Percentiles rank a stretch among this genome's conserved stretches.
Evolutionary conservation across 2,888 invertebrate species (phyloP).

Genomic region (Dicyrtomina minuta): DNA sequence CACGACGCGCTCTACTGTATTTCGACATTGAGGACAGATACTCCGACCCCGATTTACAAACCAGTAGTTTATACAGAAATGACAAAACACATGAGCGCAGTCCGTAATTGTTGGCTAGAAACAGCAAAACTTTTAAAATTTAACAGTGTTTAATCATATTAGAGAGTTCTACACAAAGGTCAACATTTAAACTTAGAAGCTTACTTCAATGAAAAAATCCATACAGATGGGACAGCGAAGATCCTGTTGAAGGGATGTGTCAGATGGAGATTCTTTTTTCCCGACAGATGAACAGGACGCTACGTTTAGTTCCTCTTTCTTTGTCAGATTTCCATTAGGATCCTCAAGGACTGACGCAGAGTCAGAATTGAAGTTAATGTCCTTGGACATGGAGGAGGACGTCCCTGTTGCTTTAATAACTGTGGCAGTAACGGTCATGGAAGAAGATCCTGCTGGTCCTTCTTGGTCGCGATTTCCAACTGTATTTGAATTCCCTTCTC

Average conservation of each 20-base stretch:
- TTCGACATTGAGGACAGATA: conserved; percentile 43
- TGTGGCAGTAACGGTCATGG: no score
- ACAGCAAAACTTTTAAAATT: neutral
- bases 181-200: no score
- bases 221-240: conserved; percentile 45
- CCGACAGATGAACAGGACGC: neutral
- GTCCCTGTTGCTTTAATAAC: no score
- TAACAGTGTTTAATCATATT: no score
- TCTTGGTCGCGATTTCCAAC: no score
- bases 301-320: neutral
- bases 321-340: neutral
- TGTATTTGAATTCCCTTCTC: no score
- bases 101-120: conserved; percentile 38
- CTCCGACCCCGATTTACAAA: conserved; percentile 29
- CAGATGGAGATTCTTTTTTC: neutral
- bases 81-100: conserved; percentile 44
- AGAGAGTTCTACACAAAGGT: no score
- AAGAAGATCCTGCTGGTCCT: no score
- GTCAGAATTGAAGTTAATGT: no score
- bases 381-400: no score
- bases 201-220: conserved; percentile 44
- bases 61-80: conserved; percentile 44
- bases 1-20: neutral
- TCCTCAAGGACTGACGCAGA: neutral
- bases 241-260: conserved; percentile 30